Conservation (phyloP, 2,888 invertebrate genomes). For the Epistrophe grossulariae region DNA sequence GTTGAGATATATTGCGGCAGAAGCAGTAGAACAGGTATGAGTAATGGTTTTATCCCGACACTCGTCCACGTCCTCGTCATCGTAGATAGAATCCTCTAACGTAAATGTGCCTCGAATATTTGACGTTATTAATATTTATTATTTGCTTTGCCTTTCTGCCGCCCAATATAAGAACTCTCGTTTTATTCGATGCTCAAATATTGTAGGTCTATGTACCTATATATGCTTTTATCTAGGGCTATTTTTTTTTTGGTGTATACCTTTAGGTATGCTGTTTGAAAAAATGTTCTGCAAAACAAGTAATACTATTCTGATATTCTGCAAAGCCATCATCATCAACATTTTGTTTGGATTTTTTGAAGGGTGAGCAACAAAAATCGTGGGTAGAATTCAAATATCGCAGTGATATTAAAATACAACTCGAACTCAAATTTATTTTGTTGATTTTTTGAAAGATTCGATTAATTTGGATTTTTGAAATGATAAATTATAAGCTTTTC, state of each 20-base stretch:
- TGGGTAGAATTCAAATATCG: constrained; percentile 56
- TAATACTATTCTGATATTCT: constrained; percentile 33
- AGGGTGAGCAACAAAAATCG: constrained; percentile 58
- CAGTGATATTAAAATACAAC: too few species aligned
- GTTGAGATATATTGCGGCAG: constrained; percentile 57
- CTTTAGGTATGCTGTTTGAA: constrained; percentile 17
- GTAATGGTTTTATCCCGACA: constrained; percentile 72
- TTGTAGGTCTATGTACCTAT: too few species aligned
- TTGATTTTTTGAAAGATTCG: not conserved
- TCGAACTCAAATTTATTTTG: not conserved
- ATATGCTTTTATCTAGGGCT: not conserved
- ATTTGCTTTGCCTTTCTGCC: constrained; percentile 61
- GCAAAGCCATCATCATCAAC: constrained; percentile 57
- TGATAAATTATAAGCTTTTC: not conserved
- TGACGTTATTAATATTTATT: constrained; percentile 76
- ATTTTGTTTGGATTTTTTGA: constrained; percentile 42
- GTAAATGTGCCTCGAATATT: constrained; percentile 69
- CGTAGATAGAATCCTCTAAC: constrained; percentile 61
- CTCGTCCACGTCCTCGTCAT: constrained; percentile 53
- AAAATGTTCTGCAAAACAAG: constrained; percentile 3
- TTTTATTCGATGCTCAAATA: constrained; percentile 59
- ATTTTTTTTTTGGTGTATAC: constrained; percentile 2
- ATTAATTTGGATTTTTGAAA: not conserved
- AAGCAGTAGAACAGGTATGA: constrained; percentile 66
- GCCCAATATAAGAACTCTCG: constrained; percentile 51